Conservation (phyloP, 2,797 vertebrate species). For the Triplophysa yarkandensis region DNA sequence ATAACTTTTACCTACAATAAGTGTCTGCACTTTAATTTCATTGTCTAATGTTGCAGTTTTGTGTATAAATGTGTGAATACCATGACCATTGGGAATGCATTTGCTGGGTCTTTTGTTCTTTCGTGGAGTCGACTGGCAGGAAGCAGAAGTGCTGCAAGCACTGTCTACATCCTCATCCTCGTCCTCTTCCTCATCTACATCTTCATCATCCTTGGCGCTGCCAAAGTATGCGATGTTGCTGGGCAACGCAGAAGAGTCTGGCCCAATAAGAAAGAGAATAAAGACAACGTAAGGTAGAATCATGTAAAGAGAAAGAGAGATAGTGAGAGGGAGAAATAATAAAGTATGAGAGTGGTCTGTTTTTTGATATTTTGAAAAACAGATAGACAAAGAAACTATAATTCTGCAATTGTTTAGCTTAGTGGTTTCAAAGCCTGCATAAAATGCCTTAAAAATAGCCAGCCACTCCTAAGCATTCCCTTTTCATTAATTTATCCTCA, state of each 20-base stretch:
- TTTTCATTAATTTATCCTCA: too few relatives aligned
- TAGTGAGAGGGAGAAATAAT: not conserved
- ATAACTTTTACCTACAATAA: too few relatives aligned
- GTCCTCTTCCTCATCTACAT: conserved; percentile 87
- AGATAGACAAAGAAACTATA: not conserved
- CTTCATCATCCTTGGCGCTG: conserved; percentile 79
- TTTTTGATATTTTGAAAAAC: not conserved
- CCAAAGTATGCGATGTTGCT: conserved; percentile 90
- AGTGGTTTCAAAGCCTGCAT: too few relatives aligned
- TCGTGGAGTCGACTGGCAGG: conserved; percentile 93
- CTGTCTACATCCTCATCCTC: conserved; percentile 83
- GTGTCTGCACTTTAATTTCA: conserved; percentile 45
- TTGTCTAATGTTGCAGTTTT: conserved; percentile 43
- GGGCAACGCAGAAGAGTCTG: conserved; percentile 90
- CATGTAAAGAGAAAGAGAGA: conserved; percentile 15
- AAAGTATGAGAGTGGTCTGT: not conserved
- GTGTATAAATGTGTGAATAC: conserved; percentile 69
- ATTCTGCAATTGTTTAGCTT: too few relatives aligned
- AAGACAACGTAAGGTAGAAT: conserved; percentile 4
- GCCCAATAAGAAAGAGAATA: conserved; percentile 30
- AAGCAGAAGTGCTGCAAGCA: conserved; percentile 81
- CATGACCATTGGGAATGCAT: conserved; percentile 85
- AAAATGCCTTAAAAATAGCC: too few relatives aligned
- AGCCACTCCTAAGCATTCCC: too few relatives aligned
- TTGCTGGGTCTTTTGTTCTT: conserved; percentile 87